Evolutionary conservation across 2,888 invertebrate genomes (phyloP).

Genomic region (Trichogramma evanescens): DNA sequence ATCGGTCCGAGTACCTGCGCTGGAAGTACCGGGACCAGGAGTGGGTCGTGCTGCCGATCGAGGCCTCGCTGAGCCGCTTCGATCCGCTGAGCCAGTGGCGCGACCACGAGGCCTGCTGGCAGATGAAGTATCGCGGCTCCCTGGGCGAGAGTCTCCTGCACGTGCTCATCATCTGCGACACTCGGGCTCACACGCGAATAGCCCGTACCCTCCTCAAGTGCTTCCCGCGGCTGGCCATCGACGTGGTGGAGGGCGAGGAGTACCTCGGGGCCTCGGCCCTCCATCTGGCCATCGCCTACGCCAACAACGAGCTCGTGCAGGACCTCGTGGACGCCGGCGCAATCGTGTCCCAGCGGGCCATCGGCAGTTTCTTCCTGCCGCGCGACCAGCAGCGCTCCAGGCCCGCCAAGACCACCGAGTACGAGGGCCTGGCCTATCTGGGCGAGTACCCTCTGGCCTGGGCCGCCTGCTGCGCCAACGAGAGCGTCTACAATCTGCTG

Average conservation of each 20-base stretch:
- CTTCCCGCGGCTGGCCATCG: constrained; percentile 78
- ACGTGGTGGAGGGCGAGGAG: constrained; percentile 96
- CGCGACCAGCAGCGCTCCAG: constrained; percentile 81
- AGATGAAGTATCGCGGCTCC: constrained; percentile 91
- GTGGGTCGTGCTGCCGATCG: constrained; percentile 75
- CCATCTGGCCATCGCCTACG: constrained; percentile 93
- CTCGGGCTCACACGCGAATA: constrained; percentile 74
- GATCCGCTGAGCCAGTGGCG: constrained; percentile 83
- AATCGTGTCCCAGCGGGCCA: constrained; percentile 85
- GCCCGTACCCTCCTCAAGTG: constrained; percentile 84
- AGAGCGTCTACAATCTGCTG: constrained; percentile 92
- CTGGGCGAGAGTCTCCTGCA: constrained; percentile 92
- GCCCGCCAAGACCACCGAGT: constrained; percentile 78
- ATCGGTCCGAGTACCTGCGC: constrained; percentile 77
- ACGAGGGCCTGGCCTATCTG: constrained; percentile 92
- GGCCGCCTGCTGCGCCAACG: constrained; percentile 95
- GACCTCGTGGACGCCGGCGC: constrained; percentile 89
- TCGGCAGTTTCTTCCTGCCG: constrained; percentile 93
- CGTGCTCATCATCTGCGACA: constrained; percentile 90
- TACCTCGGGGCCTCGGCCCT: constrained; percentile 91
- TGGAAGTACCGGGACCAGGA: constrained; percentile 86
- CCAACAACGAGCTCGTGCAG: constrained; percentile 90
- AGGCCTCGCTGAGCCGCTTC: constrained; percentile 75
- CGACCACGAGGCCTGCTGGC: constrained; percentile 95
- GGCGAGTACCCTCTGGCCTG: constrained; percentile 96